phyloP scores from a whole-genome alignment of 2,113 vertebrate genomes.

The Podarcis muralis region DNA sequence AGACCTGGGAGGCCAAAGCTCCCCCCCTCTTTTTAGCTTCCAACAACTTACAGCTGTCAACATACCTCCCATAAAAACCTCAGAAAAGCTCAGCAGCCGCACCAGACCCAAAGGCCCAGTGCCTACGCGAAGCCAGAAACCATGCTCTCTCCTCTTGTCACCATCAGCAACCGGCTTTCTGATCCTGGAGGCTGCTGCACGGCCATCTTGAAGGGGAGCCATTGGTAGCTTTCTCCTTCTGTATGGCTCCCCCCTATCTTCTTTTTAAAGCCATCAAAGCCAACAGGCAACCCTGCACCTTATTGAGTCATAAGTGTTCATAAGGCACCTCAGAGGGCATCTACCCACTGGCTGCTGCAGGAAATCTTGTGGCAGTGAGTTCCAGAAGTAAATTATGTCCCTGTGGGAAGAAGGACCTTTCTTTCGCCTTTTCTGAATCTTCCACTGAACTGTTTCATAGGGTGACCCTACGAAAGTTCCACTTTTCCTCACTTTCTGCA shows the following conservation, averaged over 20 bases:
- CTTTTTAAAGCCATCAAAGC: not conserved
- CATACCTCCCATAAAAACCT: too few species aligned
- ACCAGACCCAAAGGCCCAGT: not conserved
- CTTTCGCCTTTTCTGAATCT: not conserved
- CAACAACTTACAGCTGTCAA: not conserved
- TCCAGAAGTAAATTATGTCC: not conserved
- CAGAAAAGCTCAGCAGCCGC: not conserved
- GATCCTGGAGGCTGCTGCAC: not conserved
- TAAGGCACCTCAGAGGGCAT: not conserved
- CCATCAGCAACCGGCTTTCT: too few species aligned
- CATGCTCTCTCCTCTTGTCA: too few species aligned
- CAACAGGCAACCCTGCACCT: not conserved
- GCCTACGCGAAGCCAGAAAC: too few species aligned
- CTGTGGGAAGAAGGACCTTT: not conserved
- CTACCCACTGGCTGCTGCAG: not conserved
- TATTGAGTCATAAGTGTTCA: not conserved
- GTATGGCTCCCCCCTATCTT: too few species aligned
- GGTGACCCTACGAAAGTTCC: not conserved
- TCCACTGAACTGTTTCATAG: not conserved
- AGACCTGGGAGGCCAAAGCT: not conserved
- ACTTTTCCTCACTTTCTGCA: not conserved
- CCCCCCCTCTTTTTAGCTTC: not conserved
- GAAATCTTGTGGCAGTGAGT: not conserved
- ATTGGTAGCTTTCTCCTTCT: not conserved
- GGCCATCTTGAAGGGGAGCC: too few species aligned